Evolutionary conservation across 2,113 vertebrate genomes (phyloP).

Genomic region (Pseudolaguvia tuberculata): DNA sequence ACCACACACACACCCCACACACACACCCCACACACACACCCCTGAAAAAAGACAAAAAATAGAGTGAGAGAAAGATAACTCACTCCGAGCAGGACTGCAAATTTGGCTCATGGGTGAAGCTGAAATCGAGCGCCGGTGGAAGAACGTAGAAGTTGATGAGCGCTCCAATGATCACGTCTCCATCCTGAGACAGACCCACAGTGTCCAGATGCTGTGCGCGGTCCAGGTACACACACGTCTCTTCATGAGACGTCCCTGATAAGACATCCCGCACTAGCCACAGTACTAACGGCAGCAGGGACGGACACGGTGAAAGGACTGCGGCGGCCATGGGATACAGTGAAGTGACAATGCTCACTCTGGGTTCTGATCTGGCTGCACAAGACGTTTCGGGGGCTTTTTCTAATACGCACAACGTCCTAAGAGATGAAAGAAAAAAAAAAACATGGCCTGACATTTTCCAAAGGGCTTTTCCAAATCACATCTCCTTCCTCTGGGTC

Average conservation of each 20-base stretch:
- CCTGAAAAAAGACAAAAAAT: no score
- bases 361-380: slow-evolving; percentile 31
- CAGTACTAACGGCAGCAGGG: slow-evolving; percentile 35
- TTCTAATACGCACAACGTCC: slow-evolving; percentile 47
- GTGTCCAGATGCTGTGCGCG: background rate
- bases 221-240: slow-evolving; percentile 54
- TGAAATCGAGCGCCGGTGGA: slow-evolving; percentile 44
- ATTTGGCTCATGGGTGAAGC: slow-evolving; percentile 47
- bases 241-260: slow-evolving; percentile 1
- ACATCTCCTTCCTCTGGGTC: slow-evolving; percentile 5
- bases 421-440: slow-evolving; percentile 20
- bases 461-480: slow-evolving; percentile 1
- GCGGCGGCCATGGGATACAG: slow-evolving; percentile 10
- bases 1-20: no score
- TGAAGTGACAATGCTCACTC: slow-evolving; percentile 13
- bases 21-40: no score
- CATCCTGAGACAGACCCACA: slow-evolving; percentile 59
- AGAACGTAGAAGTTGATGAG: slow-evolving; percentile 58
- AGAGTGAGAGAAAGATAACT: no score
- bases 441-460: slow-evolving; percentile 16
- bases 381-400: slow-evolving; percentile 34
- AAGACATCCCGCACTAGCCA: background rate
- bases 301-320: background rate
- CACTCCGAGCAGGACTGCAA: slow-evolving; percentile 55
- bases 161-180: slow-evolving; percentile 63